Evolutionary conservation across 1,140 invertebrate genomes (phyloP), one percentile per base, ranked within the genome.

Genomic region (Drosophila pandora): DNA sequence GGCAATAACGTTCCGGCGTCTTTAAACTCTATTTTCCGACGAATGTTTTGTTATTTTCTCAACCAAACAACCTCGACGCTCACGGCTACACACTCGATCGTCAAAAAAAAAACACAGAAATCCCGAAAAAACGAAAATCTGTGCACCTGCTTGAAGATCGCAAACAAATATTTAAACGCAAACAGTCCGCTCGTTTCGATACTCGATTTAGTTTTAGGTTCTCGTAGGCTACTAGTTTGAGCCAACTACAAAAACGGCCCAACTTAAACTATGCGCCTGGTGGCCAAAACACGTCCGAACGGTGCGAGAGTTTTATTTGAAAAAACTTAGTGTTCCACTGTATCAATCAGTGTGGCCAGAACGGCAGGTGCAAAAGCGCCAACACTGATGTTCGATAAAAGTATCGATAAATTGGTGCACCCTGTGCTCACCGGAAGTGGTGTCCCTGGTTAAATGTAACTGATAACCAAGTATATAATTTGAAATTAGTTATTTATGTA

Each of bases 1-100:
- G 48, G 56, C 49, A 54, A 61, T 22, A 60, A 28, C 60, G 63
- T 67, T 74, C 41, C 45, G 67, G 53, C 53, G 64, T 48, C 50
- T 61, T 25, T 49, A 64, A 48, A 25, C 34, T 30, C 22, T 30
- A 47, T 17, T 37, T 37, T 37, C 25, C 25, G 25, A 28, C 25
- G 25, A 28, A 28, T 28, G 25, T 28, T 28, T 28, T 28, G 5
- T 28, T 28, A 28, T 37, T 37, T 37, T 37, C 17, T 37, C 9
- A 12, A 37, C 3, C 12, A n/a, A 37, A 37, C 34, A 37, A 37
- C 10, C 34, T 37, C 34, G 9, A 37, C 34, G 10, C 9, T 12
- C 2, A 10, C 32, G 25, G 25, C 25, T 25, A 5, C 25, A 25
- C 25, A 25, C 25, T 25, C 25, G 34, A 37, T 37, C 12, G 34